Conservation (phyloP, 2,797 vertebrate genomes). For the Leptodactylus fallax region DNA sequence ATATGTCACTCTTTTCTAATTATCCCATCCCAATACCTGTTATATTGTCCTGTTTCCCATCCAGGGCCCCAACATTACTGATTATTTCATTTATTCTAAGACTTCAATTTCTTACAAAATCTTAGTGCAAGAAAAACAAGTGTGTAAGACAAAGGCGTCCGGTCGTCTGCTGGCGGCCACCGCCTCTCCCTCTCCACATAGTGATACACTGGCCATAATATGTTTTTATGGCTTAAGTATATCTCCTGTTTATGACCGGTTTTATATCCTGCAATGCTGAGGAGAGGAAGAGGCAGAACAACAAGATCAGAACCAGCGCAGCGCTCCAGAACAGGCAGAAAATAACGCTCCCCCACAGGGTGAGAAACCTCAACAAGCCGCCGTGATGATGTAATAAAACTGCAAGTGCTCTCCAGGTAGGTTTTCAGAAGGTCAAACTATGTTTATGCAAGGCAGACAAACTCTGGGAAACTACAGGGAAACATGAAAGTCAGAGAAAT, state of each 20-base stretch:
- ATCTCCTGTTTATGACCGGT: conserved; percentile 39
- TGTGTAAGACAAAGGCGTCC: neutral
- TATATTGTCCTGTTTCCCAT: too few relatives aligned
- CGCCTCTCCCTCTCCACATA: neutral
- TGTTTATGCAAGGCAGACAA: conserved; percentile 41
- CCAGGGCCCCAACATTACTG: too few relatives aligned
- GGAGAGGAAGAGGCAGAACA: neutral
- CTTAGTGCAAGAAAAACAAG: neutral
- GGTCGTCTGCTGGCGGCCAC: neutral
- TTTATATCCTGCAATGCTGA: conserved; percentile 22
- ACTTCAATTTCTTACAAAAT: neutral
- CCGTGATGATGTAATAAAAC: conserved; percentile 29
- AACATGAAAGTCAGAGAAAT: conserved; percentile 1
- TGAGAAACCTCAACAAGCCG: conserved; percentile 14
- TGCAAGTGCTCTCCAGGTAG: conserved; percentile 46
- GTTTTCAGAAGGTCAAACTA: conserved; percentile 44
- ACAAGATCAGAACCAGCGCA: neutral
- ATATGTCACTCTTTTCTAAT: too few relatives aligned
- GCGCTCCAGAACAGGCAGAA: conserved; percentile 18
- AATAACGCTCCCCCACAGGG: conserved; percentile 37
- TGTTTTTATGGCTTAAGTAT: conserved; percentile 39
- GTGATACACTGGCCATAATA: conserved; percentile 41
- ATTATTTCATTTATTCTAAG: neutral
- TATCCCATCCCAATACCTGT: too few relatives aligned
- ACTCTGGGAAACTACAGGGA: conserved; percentile 16